Evolutionary conservation across 2,113 vertebrate species (phyloP), one percentile per base, ranked within the genome.

Genomic region (Odobenus rosmarus): DNA sequence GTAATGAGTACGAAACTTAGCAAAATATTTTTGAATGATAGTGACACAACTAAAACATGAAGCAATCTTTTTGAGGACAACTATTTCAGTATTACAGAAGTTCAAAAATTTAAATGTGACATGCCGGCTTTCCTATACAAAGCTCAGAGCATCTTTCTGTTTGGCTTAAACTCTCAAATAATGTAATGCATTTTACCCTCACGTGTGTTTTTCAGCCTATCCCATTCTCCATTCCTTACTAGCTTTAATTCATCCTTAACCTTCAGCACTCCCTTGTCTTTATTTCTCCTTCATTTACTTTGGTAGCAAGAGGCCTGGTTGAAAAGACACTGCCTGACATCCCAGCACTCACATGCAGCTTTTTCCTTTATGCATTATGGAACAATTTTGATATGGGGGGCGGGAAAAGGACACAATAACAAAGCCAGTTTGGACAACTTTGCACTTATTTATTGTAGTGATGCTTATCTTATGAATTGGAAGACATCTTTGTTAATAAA

Each of bases 241-340:
- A 81, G 26, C 4, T 76, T 77, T 42, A 18, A 4, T 93, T 90
- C 10, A 74, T 88, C 28, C 19, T 81, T 36, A 23, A 33, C 0
- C 59, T 84, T 81, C 39, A 76, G 28, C 21, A 53, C 11, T 59
- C 26, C 13, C 23, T 85, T 64, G 11, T 42, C 23, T n/a, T 84
- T 36, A 92, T 94, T 72, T 92, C 13, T 11, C 7, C 39, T 88
- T 88, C 15, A 53, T 93, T 93, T 83, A 71, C 71, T 94, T 96
- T 87, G n/a, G 2, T 84, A 91, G 39, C 42, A 83, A 79, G 76
- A 42, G 26, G 7, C 11, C 16, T 6, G 33, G 28, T 67, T 71
- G 21, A 87, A 42, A 86, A 76, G 90, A 84, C 4, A 90, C 5
- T 80, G 6, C 9, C 31, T 80, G 39, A 74, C 11, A 69, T 89